Evolutionary conservation across 1,140 invertebrate species (phyloP).

Genomic region (Drosophila nikananu): DNA sequence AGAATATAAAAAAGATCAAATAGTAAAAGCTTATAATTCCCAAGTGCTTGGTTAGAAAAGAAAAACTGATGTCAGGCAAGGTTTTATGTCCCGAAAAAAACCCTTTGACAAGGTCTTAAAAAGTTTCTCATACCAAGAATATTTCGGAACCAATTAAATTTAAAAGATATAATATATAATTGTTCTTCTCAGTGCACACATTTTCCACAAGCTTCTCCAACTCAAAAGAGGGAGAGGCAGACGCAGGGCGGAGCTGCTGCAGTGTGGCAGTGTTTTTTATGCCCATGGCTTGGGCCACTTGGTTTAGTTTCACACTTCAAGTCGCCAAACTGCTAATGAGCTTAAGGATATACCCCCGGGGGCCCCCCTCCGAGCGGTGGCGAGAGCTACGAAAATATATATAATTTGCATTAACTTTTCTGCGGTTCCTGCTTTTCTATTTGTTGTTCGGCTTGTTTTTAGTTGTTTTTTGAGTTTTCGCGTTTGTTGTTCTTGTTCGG

Average conservation of each 20-base stretch:
- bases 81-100: too few species aligned
- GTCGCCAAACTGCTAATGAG: slow-evolving; percentile 75
- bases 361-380: not conserved
- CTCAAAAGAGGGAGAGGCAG: not conserved
- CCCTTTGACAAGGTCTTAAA: not conserved
- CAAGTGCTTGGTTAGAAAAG: not conserved
- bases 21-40: not conserved
- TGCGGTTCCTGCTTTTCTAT: slow-evolving; percentile 10
- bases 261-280: slow-evolving; percentile 42
- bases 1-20: too few species aligned
- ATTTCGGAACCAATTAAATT: too few species aligned
- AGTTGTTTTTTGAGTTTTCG: not conserved
- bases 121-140: not conserved
- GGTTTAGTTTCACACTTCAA: slow-evolving; percentile 78
- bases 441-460: slow-evolving; percentile 1
- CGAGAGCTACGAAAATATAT: slow-evolving; percentile 9
- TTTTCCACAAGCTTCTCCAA: not conserved
- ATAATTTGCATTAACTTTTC: slow-evolving; percentile 46
- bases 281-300: slow-evolving; percentile 67
- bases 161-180: too few species aligned
- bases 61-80: not conserved
- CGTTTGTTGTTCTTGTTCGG: slow-evolving; percentile 2
- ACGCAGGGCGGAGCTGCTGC: slow-evolving; percentile 4
- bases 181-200: not conserved
- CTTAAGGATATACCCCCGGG: slow-evolving; percentile 59